A percentile compares a stretch with the other conserved stretches of the same genome.
phyloP scores from a whole-genome alignment of 2,797 vertebrate species.

The Urophycis tenuis region DNA sequence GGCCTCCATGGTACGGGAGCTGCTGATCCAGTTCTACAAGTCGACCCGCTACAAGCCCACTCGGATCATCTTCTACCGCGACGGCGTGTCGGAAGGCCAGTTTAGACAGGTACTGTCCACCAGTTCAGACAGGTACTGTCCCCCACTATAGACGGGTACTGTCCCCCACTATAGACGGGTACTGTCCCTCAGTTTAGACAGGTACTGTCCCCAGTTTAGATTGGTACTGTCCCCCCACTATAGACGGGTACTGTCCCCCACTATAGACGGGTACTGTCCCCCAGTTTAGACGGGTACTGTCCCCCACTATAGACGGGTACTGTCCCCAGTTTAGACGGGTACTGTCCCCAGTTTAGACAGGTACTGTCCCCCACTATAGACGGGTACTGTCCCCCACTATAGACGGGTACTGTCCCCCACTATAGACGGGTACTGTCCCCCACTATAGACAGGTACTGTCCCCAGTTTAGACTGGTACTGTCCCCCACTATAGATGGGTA shows the following conservation, averaged over 20 bases:
- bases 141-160: constrained; percentile 87
- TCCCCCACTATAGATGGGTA: constrained; percentile 94
- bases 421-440: too few species aligned
- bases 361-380: constrained; percentile 45
- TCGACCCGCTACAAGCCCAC: constrained; percentile 98
- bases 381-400: too few species aligned
- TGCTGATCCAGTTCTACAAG: constrained; percentile 98
- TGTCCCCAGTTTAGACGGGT: constrained; percentile 97
- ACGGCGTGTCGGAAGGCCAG: constrained; percentile 95
- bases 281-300: constrained; percentile 87
- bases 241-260: constrained; percentile 74
- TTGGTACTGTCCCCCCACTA: too few species aligned
- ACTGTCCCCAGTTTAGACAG: constrained; percentile 82
- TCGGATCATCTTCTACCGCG: constrained; percentile 94
- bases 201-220: constrained; percentile 52
- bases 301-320: too few species aligned
- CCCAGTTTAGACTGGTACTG: too few species aligned
- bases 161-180: too few species aligned
- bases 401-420: constrained; percentile 73
- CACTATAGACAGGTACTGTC: constrained; percentile 87
- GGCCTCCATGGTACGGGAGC: constrained; percentile 94
- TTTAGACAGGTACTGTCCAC: constrained; percentile 81
- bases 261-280: too few species aligned
- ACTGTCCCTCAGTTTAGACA: constrained; percentile 80
- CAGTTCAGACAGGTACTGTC: constrained; percentile 68